These are phyloP conservation scores for Trachops cirrhosus DNA, from an alignment of 2,797 vertebrate species.

Conservation along the genomic window DNA sequence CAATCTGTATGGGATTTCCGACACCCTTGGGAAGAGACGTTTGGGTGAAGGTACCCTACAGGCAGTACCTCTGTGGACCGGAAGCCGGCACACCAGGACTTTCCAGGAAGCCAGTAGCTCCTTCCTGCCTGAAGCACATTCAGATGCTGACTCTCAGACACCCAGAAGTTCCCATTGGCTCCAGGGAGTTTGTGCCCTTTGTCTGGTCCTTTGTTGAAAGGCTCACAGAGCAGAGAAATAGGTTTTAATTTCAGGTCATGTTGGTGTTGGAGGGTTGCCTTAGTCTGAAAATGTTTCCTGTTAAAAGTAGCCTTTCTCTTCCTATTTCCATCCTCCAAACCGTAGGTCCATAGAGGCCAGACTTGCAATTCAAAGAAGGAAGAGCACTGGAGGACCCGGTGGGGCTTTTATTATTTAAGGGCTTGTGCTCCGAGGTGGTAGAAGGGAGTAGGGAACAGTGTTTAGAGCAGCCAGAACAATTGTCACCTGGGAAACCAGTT, in stretches of 20 bases:
- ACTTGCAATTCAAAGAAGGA: not conserved
- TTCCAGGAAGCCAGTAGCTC: not conserved
- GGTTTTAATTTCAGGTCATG: conserved; percentile 20
- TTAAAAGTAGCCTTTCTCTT: not conserved
- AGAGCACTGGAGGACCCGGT: not conserved
- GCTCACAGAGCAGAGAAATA: not conserved
- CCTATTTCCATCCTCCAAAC: not conserved
- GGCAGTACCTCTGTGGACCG: fast-evolving
- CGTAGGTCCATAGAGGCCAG: conserved; percentile 24
- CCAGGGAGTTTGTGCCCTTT: not conserved
- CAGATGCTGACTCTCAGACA: not conserved
- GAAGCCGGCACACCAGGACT: not conserved
- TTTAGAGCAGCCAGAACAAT: conserved; percentile 38
- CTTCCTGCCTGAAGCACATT: not conserved
- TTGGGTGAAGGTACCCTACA: not conserved
- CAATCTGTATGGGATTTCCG: not conserved
- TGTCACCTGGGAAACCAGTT: conserved; percentile 59
- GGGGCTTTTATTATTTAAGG: conserved; percentile 36
- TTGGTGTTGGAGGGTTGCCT: not conserved
- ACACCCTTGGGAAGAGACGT: not conserved
- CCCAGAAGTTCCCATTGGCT: not conserved
- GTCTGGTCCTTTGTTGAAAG: conserved; percentile 33
- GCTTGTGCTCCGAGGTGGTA: not conserved
- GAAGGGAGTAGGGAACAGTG: not conserved
- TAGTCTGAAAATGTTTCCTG: not conserved